Conservation (phyloP, 1,140 invertebrate species). For the Drosophila bipectinata region DNA sequence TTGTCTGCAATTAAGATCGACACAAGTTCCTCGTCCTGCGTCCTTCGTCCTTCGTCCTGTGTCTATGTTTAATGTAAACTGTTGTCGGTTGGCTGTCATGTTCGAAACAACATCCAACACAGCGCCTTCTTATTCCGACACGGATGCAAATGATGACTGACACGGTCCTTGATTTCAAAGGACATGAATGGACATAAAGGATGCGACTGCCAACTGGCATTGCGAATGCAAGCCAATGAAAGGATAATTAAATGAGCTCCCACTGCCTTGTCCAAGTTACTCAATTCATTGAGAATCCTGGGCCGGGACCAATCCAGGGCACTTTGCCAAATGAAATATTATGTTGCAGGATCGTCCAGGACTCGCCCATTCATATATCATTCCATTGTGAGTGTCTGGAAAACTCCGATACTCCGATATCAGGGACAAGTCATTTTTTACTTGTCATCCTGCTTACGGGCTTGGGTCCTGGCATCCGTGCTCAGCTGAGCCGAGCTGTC, state of each 20-base stretch:
- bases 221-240: constrained; percentile 13
- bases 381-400: constrained; percentile 43
- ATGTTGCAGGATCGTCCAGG: neutral
- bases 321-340: constrained; percentile 64
- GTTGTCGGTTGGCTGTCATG: neutral
- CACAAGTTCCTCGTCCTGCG: neutral
- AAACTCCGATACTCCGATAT: constrained; percentile 4
- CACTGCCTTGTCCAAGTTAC: neutral
- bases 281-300: neutral
- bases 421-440: constrained; percentile 58
- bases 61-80: constrained; percentile 1
- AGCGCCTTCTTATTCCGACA: neutral
- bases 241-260: constrained; percentile 44
- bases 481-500: no score
- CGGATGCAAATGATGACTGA: neutral
- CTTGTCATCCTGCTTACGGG: constrained; percentile 39
- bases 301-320: neutral
- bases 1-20: neutral
- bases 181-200: constrained; percentile 1
- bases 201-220: neutral
- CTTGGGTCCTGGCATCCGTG: no score
- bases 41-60: neutral
- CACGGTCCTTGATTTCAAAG: neutral
- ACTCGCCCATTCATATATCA: constrained; percentile 40
- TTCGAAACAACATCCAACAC: neutral